Base-by-base conservation (phyloP, 2,888 invertebrate genomes). In the Lasius platythorax region DNA sequence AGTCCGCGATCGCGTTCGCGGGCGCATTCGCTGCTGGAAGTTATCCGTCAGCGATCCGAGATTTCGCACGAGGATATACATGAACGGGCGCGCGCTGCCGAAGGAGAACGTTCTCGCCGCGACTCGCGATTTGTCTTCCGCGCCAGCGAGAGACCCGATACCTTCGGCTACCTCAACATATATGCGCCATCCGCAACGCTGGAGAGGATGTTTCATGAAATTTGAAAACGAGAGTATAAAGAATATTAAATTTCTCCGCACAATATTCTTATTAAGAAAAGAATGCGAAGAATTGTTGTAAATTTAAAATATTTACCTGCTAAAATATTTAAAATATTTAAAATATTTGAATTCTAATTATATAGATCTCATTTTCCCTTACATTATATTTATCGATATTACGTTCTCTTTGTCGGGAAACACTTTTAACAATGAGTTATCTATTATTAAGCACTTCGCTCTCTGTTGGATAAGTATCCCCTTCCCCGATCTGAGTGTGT, bases 21-120 rank as follows among this genome's bases (percentile, higher is more conserved):
- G 8, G 15, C 43, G 50, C 72, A 53, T 74, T 68, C 63, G 64
- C 37, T 81, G 81, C 72, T 86, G 84, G 82, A 63, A 90, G 87
- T 84, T 82, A 89, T 90, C 85, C 87, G 87, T 90, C 90, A 87
- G 79, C 86, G 86, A 82, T 90, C 85, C 87, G 86, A 90, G 89
- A 89, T 89, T 85, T 83, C 84, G 84, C 85, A 68, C 75, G 61
- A 84, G 89, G 87, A 89, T 89, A 87, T 86, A 86, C 85, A n/a
- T 8, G 53, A 53, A n/a, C n/a, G 46, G 15, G 85, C 85, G 84
- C 86, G 87, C 88, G 79, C 90, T 89, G 89, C 89, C 88, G 88
- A 89, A 89, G 86, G 86, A 86, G 89, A 89, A 89, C 89, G 86
- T 89, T 89, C 90, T 88, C 83, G 84, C 88, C 67, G 85, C 85